A percentile compares a stretch with the other conserved stretches of the same genome.
phyloP scores from a whole-genome alignment of 1,140 invertebrate genomes.

The Drosophila ironensis region DNA sequence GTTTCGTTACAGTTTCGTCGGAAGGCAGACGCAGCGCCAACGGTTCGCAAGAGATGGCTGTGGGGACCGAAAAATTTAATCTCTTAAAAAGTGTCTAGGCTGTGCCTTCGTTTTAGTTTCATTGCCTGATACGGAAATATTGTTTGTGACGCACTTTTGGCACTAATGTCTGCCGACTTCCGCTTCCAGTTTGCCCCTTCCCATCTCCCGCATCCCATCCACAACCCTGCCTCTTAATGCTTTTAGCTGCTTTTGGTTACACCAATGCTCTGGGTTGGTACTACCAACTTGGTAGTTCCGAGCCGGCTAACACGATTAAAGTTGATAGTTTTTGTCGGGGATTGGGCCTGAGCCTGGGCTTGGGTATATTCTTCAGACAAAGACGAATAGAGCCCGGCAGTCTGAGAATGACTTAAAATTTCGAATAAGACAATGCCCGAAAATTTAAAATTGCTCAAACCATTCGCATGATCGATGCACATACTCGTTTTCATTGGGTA shows the following conservation, averaged over 20 bases:
- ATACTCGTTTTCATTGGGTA: conserved; percentile 37
- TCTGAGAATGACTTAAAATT: too few species aligned
- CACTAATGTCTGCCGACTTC: conserved; percentile 77
- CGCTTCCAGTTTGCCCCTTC: conserved; percentile 55
- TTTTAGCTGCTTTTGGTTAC: conserved; percentile 67
- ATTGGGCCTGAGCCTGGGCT: conserved; percentile 29
- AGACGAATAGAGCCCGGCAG: not conserved
- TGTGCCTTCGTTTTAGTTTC: conserved; percentile 56
- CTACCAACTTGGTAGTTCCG: conserved; percentile 23
- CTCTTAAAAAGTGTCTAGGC: conserved; percentile 78
- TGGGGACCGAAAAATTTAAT: conserved; percentile 69
- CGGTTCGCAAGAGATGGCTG: not conserved
- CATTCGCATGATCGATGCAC: conserved; percentile 45
- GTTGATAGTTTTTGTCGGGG: conserved; percentile 76
- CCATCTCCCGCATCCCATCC: not conserved
- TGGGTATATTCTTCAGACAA: conserved; percentile 11
- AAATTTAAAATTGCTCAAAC: too few species aligned
- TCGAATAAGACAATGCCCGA: too few species aligned
- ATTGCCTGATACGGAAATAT: conserved; percentile 71
- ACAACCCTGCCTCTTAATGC: conserved; percentile 58
- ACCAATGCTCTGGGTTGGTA: conserved; percentile 37
- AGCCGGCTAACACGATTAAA: conserved; percentile 74
- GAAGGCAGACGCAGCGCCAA: conserved; percentile 1
- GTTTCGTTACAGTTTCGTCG: conserved; percentile 56
- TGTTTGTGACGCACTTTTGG: conserved; percentile 77